A percentile compares a stretch with the other conserved stretches of the same genome.
Conservation (phyloP, 2,888 invertebrate species). For the Pteria penguin region DNA sequence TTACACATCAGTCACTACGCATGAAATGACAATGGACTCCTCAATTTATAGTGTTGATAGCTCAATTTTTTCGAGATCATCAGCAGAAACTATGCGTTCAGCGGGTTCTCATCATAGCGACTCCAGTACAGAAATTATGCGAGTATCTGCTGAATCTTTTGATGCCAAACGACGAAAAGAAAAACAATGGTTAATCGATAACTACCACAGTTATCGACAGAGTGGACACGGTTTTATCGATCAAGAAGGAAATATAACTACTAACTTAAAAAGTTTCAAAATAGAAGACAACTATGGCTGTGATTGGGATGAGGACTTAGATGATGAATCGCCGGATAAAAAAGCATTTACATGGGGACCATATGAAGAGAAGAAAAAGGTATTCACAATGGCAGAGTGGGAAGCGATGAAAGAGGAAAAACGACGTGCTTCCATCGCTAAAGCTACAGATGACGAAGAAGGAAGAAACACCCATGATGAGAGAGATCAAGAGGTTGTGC, state of each 20-base stretch:
- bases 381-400: slow-evolving; percentile 77
- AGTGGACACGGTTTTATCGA: slow-evolving; percentile 52
- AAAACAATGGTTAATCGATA: slow-evolving; percentile 40
- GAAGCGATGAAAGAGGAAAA: slow-evolving; percentile 72
- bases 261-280: slow-evolving; percentile 38
- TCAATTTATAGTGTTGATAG: slow-evolving; percentile 71
- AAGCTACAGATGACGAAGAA: slow-evolving; percentile 40
- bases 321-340: slow-evolving; percentile 40
- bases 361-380: slow-evolving; percentile 73
- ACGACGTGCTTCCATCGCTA: slow-evolving; percentile 27
- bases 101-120: slow-evolving; percentile 68
- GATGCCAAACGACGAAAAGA: slow-evolving; percentile 46
- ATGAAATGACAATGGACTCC: slow-evolving; percentile 60
- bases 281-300: slow-evolving; percentile 53
- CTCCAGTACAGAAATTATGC: slow-evolving; percentile 73
- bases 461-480: slow-evolving; percentile 36
- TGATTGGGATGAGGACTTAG: slow-evolving; percentile 44
- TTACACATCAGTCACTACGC: slow-evolving; percentile 37
- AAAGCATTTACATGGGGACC: slow-evolving; percentile 61
- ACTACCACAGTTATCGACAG: slow-evolving; percentile 41
- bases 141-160: slow-evolving; percentile 77
- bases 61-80: slow-evolving; percentile 69
- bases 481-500: slow-evolving; percentile 19
- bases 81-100: slow-evolving; percentile 69
- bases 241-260: slow-evolving; percentile 63